Percentiles rank a stretch among this genome's conserved stretches.
These are phyloP conservation scores for Gobiocypris rarus DNA, from an alignment of 2,113 vertebrate species.

Conservation along the genomic window DNA sequence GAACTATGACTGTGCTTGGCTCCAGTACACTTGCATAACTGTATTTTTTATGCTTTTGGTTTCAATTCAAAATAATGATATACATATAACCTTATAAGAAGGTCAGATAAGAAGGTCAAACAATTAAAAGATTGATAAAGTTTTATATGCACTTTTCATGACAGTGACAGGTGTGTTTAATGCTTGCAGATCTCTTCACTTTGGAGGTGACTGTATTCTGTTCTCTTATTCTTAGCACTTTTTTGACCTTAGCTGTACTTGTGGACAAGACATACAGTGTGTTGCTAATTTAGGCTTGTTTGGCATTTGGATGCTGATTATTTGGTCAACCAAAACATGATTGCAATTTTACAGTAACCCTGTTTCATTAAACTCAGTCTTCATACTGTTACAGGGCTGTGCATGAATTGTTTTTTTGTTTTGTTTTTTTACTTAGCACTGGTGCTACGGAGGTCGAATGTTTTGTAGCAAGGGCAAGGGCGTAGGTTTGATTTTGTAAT, in stretches of 20 bases:
- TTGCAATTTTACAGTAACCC: neutral
- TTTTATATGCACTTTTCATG: too few relatives aligned
- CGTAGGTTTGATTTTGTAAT: too few relatives aligned
- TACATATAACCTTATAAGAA: neutral
- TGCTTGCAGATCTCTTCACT: too few relatives aligned
- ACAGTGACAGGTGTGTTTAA: too few relatives aligned
- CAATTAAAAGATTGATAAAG: neutral
- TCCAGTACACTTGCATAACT: too few relatives aligned
- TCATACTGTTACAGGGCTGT: neutral
- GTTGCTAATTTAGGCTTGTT: neutral
- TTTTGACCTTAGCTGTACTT: neutral
- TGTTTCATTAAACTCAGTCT: neutral
- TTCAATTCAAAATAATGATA: neutral
- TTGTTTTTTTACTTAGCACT: too few relatives aligned
- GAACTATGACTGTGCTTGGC: too few relatives aligned
- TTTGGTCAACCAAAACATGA: neutral
- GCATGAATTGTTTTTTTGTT: too few relatives aligned
- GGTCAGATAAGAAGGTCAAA: neutral
- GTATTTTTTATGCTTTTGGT: neutral
- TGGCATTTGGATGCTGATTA: neutral
- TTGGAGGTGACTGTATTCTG: neutral
- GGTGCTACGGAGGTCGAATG: too few relatives aligned
- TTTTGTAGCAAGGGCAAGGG: too few relatives aligned
- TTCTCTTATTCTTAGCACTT: neutral
- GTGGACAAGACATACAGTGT: neutral